Conservation (phyloP, 2,113 vertebrate genomes). For the Odontophorus gujanensis region DNA sequence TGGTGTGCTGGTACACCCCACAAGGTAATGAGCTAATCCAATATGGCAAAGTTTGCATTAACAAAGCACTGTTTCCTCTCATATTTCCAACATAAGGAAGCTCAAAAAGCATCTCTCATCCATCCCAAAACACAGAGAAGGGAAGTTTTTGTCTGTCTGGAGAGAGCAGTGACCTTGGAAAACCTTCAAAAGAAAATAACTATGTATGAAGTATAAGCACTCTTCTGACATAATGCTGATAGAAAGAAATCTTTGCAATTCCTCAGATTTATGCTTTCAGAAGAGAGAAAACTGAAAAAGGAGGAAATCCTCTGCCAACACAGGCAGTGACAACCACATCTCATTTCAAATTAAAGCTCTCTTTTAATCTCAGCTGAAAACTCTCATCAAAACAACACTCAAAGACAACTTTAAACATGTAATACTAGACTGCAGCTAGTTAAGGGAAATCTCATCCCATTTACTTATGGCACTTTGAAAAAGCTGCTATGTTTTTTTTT, state of each 20-base stretch:
- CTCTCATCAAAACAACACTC: background rate
- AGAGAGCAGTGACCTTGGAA: background rate
- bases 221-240: background rate
- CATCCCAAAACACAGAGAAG: background rate
- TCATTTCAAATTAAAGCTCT: slow-evolving; percentile 18
- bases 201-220: fast-evolving
- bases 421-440: background rate
- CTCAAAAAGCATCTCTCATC: background rate
- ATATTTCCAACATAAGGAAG: background rate
- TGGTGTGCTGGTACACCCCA: background rate
- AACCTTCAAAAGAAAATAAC: background rate
- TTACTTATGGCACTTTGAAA: background rate
- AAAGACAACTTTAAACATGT: background rate
- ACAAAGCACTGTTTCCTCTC: background rate
- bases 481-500: background rate
- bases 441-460: background rate
- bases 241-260: background rate
- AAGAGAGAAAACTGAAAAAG: background rate
- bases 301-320: slow-evolving; percentile 18
- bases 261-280: background rate
- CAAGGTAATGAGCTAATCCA: slow-evolving; percentile 19
- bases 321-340: background rate
- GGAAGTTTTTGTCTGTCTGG: background rate
- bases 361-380: slow-evolving; percentile 22
- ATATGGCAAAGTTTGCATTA: slow-evolving; percentile 1